phyloP scores from a whole-genome alignment of 2,888 invertebrate genomes.

The Uloborus plumipes region DNA sequence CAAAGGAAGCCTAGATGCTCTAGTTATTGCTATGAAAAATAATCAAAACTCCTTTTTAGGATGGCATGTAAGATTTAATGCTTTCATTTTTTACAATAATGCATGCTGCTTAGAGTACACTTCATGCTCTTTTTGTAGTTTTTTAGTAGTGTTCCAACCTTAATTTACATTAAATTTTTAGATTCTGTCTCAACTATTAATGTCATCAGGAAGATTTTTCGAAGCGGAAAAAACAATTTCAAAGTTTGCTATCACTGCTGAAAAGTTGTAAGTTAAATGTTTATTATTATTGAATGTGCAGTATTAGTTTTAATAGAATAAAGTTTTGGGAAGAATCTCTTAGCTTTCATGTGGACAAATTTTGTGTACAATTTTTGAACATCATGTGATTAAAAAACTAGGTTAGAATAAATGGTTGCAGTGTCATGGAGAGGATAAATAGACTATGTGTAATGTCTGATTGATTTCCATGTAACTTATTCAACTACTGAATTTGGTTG shows the following conservation, averaged over 20 bases:
- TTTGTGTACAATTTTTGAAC: no score
- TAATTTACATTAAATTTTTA: constrained; percentile 2
- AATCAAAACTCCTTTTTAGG: constrained; percentile 50
- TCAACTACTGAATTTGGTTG: no score
- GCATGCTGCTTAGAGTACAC: background rate
- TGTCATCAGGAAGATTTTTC: constrained; percentile 33
- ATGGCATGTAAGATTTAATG: constrained; percentile 40
- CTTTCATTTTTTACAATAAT: background rate
- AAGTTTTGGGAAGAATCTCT: no score
- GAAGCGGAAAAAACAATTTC: constrained; percentile 54
- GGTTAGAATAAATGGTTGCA: no score
- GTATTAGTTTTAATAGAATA: no score
- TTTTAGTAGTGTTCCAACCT: background rate
- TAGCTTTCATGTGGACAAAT: no score
- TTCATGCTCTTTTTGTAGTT: background rate
- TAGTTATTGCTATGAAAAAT: constrained; percentile 46
- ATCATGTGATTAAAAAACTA: no score
- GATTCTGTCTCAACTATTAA: constrained; percentile 33
- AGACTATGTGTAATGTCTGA: no score
- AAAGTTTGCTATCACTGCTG: constrained; percentile 33
- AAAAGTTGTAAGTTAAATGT: constrained; percentile 32
- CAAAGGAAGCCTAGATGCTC: constrained; percentile 38
- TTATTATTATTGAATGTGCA: no score
- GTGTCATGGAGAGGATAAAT: no score
- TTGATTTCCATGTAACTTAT: no score